A percentile compares a stretch with the other conserved stretches of the same genome.
Conservation (phyloP, 64 coral and sea anemone genomes). For the Acropora tenuis region DNA sequence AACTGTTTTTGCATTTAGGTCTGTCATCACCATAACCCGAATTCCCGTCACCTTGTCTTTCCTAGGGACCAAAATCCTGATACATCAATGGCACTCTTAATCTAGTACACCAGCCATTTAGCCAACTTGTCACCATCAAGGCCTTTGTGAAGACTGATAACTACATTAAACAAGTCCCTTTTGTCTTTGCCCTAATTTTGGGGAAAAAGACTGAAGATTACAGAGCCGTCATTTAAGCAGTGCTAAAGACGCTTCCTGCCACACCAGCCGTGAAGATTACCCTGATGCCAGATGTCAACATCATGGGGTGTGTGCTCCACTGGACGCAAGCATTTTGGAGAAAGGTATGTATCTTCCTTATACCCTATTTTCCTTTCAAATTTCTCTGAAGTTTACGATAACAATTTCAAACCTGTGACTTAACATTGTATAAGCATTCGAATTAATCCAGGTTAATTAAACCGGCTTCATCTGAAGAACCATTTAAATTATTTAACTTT, state of each 20-base stretch:
- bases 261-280: background rate
- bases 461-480: background rate
- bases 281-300: background rate
- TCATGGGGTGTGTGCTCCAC: background rate
- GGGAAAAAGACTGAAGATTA: slow-evolving; percentile 37
- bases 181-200: slow-evolving; percentile 36
- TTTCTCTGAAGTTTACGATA: too few relatives aligned
- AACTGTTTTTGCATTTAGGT: background rate
- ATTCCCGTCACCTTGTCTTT: slow-evolving; percentile 20
- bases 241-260: background rate
- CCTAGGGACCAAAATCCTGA: slow-evolving; percentile 17
- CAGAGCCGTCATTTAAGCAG: background rate
- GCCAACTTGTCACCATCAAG: slow-evolving; percentile 21
- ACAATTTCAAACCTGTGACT: too few relatives aligned
- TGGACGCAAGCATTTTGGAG: background rate
- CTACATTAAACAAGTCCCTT: slow-evolving; percentile 39
- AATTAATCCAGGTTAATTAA: background rate
- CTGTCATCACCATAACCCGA: background rate
- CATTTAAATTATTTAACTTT: background rate
- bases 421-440: background rate
- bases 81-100: slow-evolving; percentile 19
- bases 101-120: background rate
- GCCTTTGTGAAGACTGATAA: slow-evolving; percentile 29
- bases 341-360: background rate
- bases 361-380: background rate